phyloP scores from a whole-genome alignment of 2,797 vertebrate species.

The Prunella strophiata region DNA sequence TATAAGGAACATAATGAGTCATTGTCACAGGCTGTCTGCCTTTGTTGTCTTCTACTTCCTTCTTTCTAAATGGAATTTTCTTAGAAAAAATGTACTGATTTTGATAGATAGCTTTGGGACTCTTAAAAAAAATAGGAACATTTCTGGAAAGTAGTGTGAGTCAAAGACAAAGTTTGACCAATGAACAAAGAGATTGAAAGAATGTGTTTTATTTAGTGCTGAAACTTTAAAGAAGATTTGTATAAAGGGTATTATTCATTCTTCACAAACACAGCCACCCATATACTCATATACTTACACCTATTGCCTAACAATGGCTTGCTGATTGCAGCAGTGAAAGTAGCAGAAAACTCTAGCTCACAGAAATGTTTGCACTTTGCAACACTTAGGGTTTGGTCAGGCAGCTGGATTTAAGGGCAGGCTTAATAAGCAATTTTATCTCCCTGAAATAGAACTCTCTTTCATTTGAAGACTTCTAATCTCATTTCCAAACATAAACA shows the following conservation, averaged over 20 bases:
- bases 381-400: slow-evolving; percentile 2
- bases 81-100: slow-evolving; percentile 66
- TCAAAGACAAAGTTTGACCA: slow-evolving; percentile 4
- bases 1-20: slow-evolving; percentile 77
- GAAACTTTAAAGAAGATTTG: slow-evolving; percentile 1
- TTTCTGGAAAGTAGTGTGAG: slow-evolving; percentile 57
- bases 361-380: slow-evolving; percentile 38
- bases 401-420: slow-evolving; percentile 4
- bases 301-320: slow-evolving; percentile 26
- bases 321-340: slow-evolving; percentile 56
- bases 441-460: slow-evolving; percentile 20
- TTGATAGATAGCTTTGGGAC: slow-evolving; percentile 44
- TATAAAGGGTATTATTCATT: background rate
- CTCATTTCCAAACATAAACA: slow-evolving; percentile 42
- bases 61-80: slow-evolving; percentile 79
- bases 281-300: background rate
- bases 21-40: slow-evolving; percentile 67
- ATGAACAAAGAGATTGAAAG: background rate
- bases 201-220: background rate
- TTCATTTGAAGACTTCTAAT: slow-evolving; percentile 30
- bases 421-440: slow-evolving; percentile 32
- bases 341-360: slow-evolving; percentile 30
- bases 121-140: slow-evolving; percentile 36
- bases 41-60: slow-evolving; percentile 76
- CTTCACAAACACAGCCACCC: background rate